phyloP scores from a whole-genome alignment of 2,888 invertebrate species.

The Drepana falcataria region DNA sequence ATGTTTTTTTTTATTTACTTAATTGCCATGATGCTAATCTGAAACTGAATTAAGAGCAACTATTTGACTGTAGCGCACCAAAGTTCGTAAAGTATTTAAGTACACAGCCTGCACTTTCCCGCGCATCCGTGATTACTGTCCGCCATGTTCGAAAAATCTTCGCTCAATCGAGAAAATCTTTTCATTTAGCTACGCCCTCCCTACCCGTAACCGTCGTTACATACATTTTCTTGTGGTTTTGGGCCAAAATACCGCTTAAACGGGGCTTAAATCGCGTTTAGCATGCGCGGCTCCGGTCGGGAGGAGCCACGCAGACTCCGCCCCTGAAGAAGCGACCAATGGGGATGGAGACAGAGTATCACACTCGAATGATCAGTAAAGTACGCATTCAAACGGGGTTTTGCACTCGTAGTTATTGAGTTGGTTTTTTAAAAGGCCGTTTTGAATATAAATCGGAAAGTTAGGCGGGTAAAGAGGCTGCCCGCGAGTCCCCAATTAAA shows the following conservation, averaged over 20 bases:
- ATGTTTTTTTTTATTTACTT: too few species aligned
- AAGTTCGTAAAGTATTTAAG: neutral
- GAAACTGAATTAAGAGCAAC: too few species aligned
- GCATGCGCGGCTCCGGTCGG: conserved; percentile 62
- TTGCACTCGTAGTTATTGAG: conserved; percentile 69
- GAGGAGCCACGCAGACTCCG: conserved; percentile 47
- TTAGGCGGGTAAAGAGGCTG: conserved; percentile 72
- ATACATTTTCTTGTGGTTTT: conserved; percentile 77
- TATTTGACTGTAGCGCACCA: neutral
- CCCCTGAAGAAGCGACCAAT: conserved; percentile 49
- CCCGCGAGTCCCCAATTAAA: conserved; percentile 71
- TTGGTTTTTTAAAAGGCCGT: conserved; percentile 74
- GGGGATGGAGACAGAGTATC: conserved; percentile 39
- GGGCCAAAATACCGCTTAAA: conserved; percentile 77
- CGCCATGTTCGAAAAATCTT: conserved; percentile 62
- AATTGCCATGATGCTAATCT: too few species aligned
- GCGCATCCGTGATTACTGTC: conserved; percentile 62
- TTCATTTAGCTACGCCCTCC: conserved; percentile 75
- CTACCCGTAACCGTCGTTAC: conserved; percentile 69
- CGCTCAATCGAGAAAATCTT: conserved; percentile 70
- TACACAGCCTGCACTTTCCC: conserved; percentile 55
- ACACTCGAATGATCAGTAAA: conserved; percentile 59
- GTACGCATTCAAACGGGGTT: conserved; percentile 62
- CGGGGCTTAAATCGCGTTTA: conserved; percentile 72
- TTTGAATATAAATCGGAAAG: conserved; percentile 79